Percentiles rank a stretch among this genome's conserved stretches.
These are phyloP conservation scores for Diarsia dahlii DNA, from an alignment of 2,888 invertebrate species.

Conservation along the genomic window DNA sequence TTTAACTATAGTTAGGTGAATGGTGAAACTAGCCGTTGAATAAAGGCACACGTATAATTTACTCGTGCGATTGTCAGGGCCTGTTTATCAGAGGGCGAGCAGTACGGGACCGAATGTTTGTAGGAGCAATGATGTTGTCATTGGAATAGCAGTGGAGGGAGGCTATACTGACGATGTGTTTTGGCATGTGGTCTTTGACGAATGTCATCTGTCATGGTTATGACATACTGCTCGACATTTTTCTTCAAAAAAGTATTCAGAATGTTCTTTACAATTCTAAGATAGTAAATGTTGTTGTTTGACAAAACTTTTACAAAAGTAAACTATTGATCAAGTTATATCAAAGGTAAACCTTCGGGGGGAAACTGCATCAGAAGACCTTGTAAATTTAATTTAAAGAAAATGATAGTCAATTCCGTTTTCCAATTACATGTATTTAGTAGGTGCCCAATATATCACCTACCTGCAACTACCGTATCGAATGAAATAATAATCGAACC, in stretches of 20 bases:
- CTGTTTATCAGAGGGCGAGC: slow-evolving; percentile 73
- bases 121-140: slow-evolving; percentile 13
- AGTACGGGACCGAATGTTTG: slow-evolving; percentile 30
- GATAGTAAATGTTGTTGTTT: background rate
- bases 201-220: background rate
- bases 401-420: background rate
- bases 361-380: background rate
- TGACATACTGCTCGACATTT: background rate
- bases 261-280: no score
- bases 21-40: slow-evolving; percentile 79
- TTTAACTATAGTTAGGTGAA: slow-evolving; percentile 77
- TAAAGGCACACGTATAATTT: slow-evolving; percentile 82
- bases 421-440: slow-evolving; percentile 2
- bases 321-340: background rate
- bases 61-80: slow-evolving; percentile 76
- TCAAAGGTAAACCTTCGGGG: background rate
- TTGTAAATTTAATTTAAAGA: background rate
- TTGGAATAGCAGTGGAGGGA: background rate
- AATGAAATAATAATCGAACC: slow-evolving; percentile 86
- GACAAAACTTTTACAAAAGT: background rate
- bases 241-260: background rate
- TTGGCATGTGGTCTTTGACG: background rate
- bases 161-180: background rate
- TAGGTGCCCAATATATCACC: slow-evolving; percentile 18
- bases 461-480: slow-evolving; percentile 69